phyloP scores from a whole-genome alignment of 1,140 invertebrate species.

The Bilobella aurantiaca region DNA sequence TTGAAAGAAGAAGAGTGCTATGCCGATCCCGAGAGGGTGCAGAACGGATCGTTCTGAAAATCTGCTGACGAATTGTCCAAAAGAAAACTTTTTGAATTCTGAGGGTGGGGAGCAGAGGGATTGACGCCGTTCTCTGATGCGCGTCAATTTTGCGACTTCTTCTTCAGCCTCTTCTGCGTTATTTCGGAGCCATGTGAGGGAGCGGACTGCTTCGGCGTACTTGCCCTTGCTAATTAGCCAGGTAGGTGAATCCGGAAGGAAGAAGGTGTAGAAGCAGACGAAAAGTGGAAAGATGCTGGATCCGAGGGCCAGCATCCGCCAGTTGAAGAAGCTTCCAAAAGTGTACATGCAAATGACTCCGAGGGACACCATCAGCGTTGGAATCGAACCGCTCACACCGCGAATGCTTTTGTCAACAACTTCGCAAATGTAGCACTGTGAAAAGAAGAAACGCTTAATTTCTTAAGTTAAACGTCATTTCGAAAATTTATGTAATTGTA shows the following conservation, averaged over 20 bases:
- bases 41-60: slow-evolving; percentile 44
- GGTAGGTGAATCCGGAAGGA: slow-evolving; percentile 27
- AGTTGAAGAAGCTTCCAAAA: slow-evolving; percentile 24
- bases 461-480: too few relatives aligned
- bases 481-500: too few relatives aligned
- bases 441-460: neutral
- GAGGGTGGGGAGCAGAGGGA: neutral
- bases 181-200: slow-evolving; percentile 40
- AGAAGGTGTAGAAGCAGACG: slow-evolving; percentile 44
- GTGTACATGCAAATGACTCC: slow-evolving; percentile 38
- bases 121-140: slow-evolving; percentile 39
- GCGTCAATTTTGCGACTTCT: slow-evolving; percentile 43
- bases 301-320: slow-evolving; percentile 46
- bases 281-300: slow-evolving; percentile 51
- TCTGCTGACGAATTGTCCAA: slow-evolving; percentile 8
- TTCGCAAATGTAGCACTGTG: slow-evolving; percentile 45
- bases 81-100: neutral
- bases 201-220: slow-evolving; percentile 36
- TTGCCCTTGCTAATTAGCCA: neutral
- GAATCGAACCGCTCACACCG: slow-evolving; percentile 43
- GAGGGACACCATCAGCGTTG: slow-evolving; percentile 43
- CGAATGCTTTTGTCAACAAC: slow-evolving; percentile 43
- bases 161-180: slow-evolving; percentile 36
- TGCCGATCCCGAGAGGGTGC: slow-evolving; percentile 54
- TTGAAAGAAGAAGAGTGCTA: slow-evolving; percentile 60